Evolutionary conservation across 2,797 vertebrate genomes (phyloP), one percentile per base, ranked within the genome.

Genomic region (Denticeps clupeoides): DNA sequence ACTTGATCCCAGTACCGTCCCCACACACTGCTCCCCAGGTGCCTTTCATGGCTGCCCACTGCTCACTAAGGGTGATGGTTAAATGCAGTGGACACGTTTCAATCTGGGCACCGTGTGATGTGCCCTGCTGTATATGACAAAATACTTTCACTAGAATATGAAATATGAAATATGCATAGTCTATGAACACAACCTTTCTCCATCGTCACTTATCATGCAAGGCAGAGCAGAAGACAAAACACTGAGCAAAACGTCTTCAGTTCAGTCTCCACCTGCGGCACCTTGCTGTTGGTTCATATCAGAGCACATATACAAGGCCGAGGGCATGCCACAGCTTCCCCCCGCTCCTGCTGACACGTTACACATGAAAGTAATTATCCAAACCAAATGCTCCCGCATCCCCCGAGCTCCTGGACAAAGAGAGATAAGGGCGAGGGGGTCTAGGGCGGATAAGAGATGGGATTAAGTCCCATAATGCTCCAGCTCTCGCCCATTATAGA

Each of bases 301-400:
- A 21, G 7, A 19, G 16, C 19, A 10, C 11, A 25, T 25, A 7
- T 24, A 5, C 25, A 25, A 3, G 5, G 22, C 5, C 22, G 22
- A 23, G 5, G 22, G 18, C 35, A 38, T 21, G 35, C 24, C 9
- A 7, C 15, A 22, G 8, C 46, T 19, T 44, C 37, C 33, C 23
- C 43, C 35, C 27, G 49, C 28, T 51, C 15, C 56, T 60, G 62
- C 48, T 58, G 59, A 60, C 56, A 48, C 41, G 28, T 66, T 69
- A 62, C 49, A 58, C 47, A 47, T 47, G 51, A 59, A 58, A 58
- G 50, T 64, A 70, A 74, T 65, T 70, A 64, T 55, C 61, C 52
- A 72, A 66, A 61, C 52, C 55, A 44, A 60, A 65, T 43, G 38
- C 9, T 58, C 63, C 51, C 55, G 51, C 47, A 58, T 44, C 33